Evolutionary conservation across 2,797 vertebrate genomes (phyloP).

Genomic region (Myotis daubentonii): DNA sequence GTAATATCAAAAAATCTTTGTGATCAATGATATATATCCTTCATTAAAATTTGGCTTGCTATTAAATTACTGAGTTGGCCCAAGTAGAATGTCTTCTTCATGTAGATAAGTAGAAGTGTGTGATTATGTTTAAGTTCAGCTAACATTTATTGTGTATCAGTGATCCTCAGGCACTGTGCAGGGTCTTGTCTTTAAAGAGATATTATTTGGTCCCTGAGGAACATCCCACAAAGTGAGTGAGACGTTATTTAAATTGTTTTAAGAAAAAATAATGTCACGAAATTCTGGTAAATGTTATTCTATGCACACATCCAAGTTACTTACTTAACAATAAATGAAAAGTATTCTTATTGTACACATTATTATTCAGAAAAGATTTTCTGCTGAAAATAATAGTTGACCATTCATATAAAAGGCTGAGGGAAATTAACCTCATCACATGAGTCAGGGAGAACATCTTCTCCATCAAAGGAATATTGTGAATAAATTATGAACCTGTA

Average conservation of each 20-base stretch:
- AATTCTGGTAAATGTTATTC: not conserved
- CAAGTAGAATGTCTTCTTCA: not conserved
- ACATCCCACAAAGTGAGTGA: not conserved
- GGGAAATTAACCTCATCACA: not conserved
- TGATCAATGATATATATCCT: not conserved
- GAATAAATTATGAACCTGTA: slow-evolving; percentile 25
- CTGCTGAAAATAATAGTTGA: not conserved
- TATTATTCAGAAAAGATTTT: not conserved
- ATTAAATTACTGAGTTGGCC: not conserved
- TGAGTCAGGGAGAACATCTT: not conserved
- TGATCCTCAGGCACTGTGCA: not conserved
- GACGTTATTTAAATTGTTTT: not conserved
- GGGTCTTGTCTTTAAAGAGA: not conserved
- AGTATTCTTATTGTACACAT: not conserved
- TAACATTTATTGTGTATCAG: not conserved
- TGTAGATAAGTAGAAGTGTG: not conserved
- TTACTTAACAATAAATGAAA: not conserved
- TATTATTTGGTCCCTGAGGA: not conserved
- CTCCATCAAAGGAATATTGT: not conserved
- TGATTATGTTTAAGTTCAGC: not conserved
- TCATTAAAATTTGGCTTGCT: not conserved
- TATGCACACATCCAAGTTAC: not conserved
- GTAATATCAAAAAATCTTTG: not conserved
- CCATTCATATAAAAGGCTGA: not conserved
- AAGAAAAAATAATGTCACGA: not conserved